phyloP scores from a whole-genome alignment of 2,888 invertebrate species.

The Dolichomitus sp. region DNA sequence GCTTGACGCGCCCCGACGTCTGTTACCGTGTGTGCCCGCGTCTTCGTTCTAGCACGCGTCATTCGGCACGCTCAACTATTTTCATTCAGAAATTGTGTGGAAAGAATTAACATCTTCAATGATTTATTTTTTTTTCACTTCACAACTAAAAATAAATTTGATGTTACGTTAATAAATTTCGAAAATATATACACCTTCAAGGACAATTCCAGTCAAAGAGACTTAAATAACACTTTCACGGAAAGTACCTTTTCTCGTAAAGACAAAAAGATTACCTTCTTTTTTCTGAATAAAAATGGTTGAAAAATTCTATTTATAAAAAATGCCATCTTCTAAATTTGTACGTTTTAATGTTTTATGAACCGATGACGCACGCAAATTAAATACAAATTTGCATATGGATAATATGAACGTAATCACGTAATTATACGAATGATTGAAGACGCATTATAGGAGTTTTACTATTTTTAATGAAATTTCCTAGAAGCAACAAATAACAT shows the following conservation, averaged over 20 bases:
- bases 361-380: too few species aligned
- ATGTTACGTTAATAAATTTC: neutral
- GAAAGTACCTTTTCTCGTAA: too few species aligned
- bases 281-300: too few species aligned
- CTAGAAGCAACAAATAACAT: neutral
- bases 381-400: neutral
- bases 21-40: conserved; percentile 61
- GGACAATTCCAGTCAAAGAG: too few species aligned
- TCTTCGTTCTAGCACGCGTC: conserved; percentile 12
- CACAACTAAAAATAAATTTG: neutral
- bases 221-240: too few species aligned
- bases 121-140: neutral
- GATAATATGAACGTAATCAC: neutral
- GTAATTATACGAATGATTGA: neutral
- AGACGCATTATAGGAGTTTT: neutral
- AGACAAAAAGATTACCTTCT: too few species aligned
- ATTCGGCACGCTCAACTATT: conserved; percentile 42
- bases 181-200: too few species aligned
- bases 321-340: too few species aligned
- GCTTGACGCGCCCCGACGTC: conserved; percentile 69
- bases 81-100: neutral
- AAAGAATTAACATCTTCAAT: too few species aligned
- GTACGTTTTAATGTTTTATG: neutral
- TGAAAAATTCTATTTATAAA: too few species aligned
- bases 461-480: neutral